Conservation (phyloP, 37 sponge, comb jelly and placozoan species). For the Axinella damicornis region DNA sequence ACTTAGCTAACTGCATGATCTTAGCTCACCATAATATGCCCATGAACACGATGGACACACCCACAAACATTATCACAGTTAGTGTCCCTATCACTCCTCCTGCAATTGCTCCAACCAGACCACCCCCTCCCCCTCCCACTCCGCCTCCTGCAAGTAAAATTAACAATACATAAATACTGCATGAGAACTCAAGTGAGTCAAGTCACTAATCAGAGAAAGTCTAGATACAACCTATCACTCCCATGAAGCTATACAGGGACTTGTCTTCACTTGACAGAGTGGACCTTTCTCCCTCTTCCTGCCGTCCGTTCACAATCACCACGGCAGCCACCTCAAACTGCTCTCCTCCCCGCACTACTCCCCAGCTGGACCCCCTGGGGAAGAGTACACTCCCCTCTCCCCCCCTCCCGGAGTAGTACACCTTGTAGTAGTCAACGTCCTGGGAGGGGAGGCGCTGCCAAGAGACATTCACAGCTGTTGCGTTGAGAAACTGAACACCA, state of each 20-base stretch:
- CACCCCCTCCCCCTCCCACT: no score
- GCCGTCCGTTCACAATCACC: conserved; percentile 11
- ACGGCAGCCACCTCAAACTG: conserved; percentile 44
- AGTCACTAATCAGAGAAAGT: no score
- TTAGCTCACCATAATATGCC: background rate
- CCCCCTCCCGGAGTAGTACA: conserved; percentile 48
- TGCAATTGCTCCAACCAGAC: conserved; percentile 14
- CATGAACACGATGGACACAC: background rate
- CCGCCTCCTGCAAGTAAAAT: no score
- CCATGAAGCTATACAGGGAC: no score
- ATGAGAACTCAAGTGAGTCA: no score
- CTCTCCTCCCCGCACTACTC: background rate
- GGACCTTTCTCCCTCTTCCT: conserved; percentile 16
- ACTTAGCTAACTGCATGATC: no score
- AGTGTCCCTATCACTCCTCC: conserved; percentile 1
- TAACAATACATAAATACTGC: no score
- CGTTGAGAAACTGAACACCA: background rate
- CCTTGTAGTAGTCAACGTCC: conserved; percentile 24
- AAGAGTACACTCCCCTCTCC: background rate
- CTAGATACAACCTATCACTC: no score
- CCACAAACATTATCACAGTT: background rate
- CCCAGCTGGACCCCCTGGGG: conserved; percentile 4
- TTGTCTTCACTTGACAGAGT: background rate
- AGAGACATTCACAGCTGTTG: conserved; percentile 30
- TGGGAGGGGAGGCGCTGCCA: conserved; percentile 22